Percentiles rank a stretch among this genome's conserved stretches.
These are phyloP conservation scores for Scarus forsteni DNA, from an alignment of 2,797 vertebrate species.

Conservation along the genomic window DNA sequence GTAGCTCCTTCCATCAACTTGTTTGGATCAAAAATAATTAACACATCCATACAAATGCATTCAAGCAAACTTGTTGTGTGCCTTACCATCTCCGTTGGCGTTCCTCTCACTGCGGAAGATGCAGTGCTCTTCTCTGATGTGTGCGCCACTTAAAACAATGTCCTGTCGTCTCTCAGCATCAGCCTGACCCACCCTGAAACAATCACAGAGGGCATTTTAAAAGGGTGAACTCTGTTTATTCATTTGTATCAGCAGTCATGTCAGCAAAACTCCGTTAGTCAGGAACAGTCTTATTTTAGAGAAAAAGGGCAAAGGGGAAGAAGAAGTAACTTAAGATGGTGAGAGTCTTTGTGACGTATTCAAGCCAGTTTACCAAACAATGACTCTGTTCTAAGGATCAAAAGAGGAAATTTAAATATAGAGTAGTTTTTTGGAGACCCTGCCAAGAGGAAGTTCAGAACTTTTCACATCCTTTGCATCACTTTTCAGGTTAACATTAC, in stretches of 20 bases:
- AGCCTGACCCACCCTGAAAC: conserved; percentile 94
- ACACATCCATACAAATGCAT: not conserved
- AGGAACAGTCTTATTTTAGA: conserved; percentile 14
- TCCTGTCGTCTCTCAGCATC: conserved; percentile 96
- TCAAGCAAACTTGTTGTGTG: conserved; percentile 9
- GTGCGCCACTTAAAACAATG: conserved; percentile 97
- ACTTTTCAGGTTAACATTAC: conserved; percentile 75
- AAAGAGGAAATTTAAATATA: conserved; percentile 24
- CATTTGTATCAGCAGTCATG: conserved; percentile 32
- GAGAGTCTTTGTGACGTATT: conserved; percentile 22
- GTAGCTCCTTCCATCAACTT: not conserved
- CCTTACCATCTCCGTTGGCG: conserved; percentile 91
- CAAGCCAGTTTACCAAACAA: conserved; percentile 16
- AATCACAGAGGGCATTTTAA: conserved; percentile 55
- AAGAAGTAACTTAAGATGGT: conserved; percentile 35
- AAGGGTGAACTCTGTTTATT: conserved; percentile 9
- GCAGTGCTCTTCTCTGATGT: conserved; percentile 98
- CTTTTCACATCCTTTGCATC: conserved; percentile 25
- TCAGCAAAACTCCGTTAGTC: conserved; percentile 24
- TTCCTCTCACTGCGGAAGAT: conserved; percentile 95
- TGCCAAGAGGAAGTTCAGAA: conserved; percentile 14
- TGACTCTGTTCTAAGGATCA: conserved; percentile 27
- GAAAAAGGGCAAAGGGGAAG: conserved; percentile 28
- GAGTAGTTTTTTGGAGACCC: conserved; percentile 13
- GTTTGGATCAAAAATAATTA: not conserved